Percentiles rank a stretch among this genome's conserved stretches.
These are phyloP conservation scores for Papio anubis DNA, from an alignment of 2,113 vertebrate genomes.

Conservation along the genomic window DNA sequence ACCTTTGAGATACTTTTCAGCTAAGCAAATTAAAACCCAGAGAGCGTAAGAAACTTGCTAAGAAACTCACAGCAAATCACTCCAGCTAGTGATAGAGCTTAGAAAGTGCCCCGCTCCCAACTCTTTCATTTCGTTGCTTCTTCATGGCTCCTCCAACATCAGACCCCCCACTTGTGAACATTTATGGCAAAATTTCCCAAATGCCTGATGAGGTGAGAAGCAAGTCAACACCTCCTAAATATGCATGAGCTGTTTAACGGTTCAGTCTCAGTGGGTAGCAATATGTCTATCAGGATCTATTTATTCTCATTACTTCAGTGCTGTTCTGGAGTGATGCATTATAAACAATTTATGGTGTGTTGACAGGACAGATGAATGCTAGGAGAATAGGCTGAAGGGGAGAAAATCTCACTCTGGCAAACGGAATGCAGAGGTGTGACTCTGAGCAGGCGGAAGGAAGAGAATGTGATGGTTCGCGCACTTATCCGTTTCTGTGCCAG, in stretches of 20 bases:
- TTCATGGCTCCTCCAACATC: not conserved
- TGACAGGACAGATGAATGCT: slow-evolving; percentile 47
- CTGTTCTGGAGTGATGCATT: not conserved
- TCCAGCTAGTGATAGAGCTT: not conserved
- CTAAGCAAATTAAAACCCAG: not conserved
- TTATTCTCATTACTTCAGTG: slow-evolving; percentile 59
- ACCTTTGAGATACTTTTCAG: not conserved
- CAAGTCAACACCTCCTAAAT: slow-evolving; percentile 57
- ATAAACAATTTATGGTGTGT: slow-evolving; percentile 42
- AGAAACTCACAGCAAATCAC: not conserved
- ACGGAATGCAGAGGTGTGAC: not conserved
- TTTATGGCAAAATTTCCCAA: slow-evolving; percentile 45
- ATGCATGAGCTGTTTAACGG: slow-evolving; percentile 61
- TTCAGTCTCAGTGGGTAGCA: slow-evolving; percentile 49
- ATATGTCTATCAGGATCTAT: slow-evolving; percentile 45
- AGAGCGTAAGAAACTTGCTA: not conserved
- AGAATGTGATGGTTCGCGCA: not conserved
- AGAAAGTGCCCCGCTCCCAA: not conserved
- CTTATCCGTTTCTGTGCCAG: not conserved
- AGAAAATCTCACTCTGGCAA: not conserved
- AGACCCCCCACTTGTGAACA: not conserved
- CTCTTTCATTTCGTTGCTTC: not conserved
- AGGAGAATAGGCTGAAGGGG: not conserved
- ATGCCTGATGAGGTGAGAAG: slow-evolving; percentile 8
- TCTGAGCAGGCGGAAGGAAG: not conserved